These are phyloP conservation scores for Andrena minutula DNA, from an alignment of 2,888 invertebrate genomes.

Conservation along the genomic window DNA sequence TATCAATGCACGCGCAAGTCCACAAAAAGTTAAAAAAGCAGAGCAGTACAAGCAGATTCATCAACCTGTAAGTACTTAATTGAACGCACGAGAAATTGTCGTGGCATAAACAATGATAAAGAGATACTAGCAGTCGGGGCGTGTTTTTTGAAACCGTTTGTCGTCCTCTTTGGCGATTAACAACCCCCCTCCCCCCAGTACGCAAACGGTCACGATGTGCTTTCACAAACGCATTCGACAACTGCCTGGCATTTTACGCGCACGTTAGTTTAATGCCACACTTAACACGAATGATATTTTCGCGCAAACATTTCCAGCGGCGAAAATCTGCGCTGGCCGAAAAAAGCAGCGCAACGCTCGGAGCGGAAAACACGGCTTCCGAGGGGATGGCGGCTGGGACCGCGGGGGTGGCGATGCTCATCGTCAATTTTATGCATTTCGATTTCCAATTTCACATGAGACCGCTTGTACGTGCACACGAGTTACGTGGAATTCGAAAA, in stretches of 20 bases:
- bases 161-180: no score
- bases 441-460: constrained; percentile 38
- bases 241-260: constrained; percentile 1
- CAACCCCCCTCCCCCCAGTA: no score
- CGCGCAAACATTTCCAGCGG: constrained; percentile 24
- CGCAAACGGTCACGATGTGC: constrained; percentile 18
- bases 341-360: not conserved
- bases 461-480: constrained; percentile 18
- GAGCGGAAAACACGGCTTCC: constrained; percentile 2
- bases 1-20: no score
- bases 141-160: no score
- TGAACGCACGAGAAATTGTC: no score
- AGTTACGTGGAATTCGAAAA: constrained; percentile 19
- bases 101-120: no score
- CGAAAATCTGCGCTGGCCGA: not conserved
- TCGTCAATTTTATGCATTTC: constrained; percentile 32
- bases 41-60: no score
- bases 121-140: no score
- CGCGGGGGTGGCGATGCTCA: constrained; percentile 1
- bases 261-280: constrained; percentile 39
- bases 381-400: not conserved
- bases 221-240: constrained; percentile 12
- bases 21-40: no score
- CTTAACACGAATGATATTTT: constrained; percentile 47
- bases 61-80: no score